These are phyloP conservation scores for Solenopsis invicta DNA, from an alignment of 1,140 invertebrate genomes.

Conservation along the genomic window DNA sequence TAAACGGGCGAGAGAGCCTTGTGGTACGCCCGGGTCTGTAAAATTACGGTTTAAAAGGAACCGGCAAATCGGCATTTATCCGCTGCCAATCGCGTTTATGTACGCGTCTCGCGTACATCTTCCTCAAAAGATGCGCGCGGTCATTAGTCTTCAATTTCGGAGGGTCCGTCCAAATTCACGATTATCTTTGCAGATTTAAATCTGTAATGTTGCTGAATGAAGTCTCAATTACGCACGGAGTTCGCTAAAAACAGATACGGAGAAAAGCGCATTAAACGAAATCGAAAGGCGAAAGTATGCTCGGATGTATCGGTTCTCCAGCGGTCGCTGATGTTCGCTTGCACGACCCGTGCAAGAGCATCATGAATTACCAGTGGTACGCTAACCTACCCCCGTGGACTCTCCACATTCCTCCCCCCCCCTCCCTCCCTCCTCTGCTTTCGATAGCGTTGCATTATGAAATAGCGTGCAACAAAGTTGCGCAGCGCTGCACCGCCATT, in stretches of 20 bases:
- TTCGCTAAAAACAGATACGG: neutral
- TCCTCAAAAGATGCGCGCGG: neutral
- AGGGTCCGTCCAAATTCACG: too few relatives aligned
- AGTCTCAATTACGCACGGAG: neutral
- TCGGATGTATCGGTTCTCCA: constrained; percentile 18
- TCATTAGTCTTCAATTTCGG: neutral
- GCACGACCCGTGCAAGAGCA: constrained; percentile 14
- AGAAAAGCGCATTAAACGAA: neutral
- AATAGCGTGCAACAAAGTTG: constrained; percentile 59
- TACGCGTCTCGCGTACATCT: too few relatives aligned
- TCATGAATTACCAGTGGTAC: constrained; percentile 40
- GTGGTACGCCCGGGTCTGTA: constrained; percentile 58
- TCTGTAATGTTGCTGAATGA: too few relatives aligned
- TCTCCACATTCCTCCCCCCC: neutral
- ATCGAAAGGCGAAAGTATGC: constrained; percentile 5
- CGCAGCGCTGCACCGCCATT: constrained; percentile 49
- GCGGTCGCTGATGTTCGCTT: neutral
- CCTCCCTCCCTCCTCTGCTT: neutral
- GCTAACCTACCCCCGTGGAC: constrained; percentile 23
- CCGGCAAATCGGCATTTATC: constrained; percentile 56
- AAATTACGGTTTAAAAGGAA: constrained; percentile 72
- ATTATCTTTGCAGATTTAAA: neutral
- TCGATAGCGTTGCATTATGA: constrained; percentile 53
- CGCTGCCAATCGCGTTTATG: neutral
- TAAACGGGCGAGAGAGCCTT: constrained; percentile 59